phyloP scores from a whole-genome alignment of 92 coral and sea anemone species.

The Phenganax stokvisi region DNA sequence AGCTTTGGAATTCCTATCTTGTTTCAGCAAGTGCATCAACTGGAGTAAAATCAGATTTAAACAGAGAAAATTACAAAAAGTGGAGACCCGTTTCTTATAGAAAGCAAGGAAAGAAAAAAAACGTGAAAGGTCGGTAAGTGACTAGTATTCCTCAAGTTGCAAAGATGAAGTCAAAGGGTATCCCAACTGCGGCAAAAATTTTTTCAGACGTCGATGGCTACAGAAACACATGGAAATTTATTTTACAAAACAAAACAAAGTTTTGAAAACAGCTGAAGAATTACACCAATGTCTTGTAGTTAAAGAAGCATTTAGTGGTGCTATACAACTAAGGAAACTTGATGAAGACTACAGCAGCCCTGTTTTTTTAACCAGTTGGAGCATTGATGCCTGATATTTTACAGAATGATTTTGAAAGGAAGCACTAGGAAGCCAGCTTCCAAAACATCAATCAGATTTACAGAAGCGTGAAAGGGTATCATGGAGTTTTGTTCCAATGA shows the following conservation, averaged over 20 bases:
- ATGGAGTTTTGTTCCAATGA: slow-evolving; percentile 42
- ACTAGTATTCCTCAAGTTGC: not conserved
- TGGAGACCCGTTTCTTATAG: not conserved
- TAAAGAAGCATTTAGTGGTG: not conserved
- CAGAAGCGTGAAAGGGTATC: slow-evolving; percentile 38
- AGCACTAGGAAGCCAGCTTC: slow-evolving; percentile 29
- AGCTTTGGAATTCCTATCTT: slow-evolving; percentile 4
- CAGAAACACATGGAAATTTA: not conserved
- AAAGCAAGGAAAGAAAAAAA: not conserved
- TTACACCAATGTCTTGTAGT: not conserved
- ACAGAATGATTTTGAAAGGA: slow-evolving; percentile 30
- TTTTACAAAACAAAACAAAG: not conserved
- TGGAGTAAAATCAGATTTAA: slow-evolving; percentile 30
- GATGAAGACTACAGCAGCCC: not conserved
- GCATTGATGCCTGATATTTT: not conserved
- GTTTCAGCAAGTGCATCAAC: slow-evolving; percentile 24
- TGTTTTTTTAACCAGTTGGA: not conserved
- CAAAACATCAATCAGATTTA: slow-evolving; percentile 36
- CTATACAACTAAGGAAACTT: not conserved
- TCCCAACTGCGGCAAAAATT: not conserved
- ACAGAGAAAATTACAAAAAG: slow-evolving; percentile 5
- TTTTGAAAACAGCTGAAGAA: not conserved
- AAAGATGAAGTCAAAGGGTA: not conserved
- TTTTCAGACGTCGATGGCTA: not conserved
- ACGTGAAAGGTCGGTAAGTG: not conserved